Percentiles rank a stretch among this genome's conserved stretches.
phyloP scores from a whole-genome alignment of 1,140 invertebrate species.

The Eueides isabella region DNA sequence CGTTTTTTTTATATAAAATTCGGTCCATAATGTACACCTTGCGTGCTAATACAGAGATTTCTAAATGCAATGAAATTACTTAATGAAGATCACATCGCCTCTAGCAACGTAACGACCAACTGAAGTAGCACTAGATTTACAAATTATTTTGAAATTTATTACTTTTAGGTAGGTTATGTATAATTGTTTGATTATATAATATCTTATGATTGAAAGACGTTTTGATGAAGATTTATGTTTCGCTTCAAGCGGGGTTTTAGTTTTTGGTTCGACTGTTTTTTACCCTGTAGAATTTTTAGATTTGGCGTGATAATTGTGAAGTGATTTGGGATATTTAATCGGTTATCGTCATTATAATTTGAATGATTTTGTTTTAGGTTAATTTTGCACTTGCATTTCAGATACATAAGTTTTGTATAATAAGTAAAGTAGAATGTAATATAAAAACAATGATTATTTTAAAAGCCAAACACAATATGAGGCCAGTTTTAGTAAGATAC shows the following conservation, averaged over 20 bases:
- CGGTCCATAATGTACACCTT: neutral
- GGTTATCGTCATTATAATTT: neutral
- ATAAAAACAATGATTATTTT: no score
- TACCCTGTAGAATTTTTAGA: neutral
- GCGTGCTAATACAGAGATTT: constrained; percentile 16
- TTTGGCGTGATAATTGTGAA: constrained; percentile 15
- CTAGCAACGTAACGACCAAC: constrained; percentile 72
- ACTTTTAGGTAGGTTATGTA: constrained; percentile 53
- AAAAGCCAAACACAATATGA: no score
- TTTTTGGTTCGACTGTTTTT: constrained; percentile 15
- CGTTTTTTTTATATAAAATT: neutral
- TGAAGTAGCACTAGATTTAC: constrained; percentile 74
- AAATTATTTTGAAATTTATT: constrained; percentile 77
- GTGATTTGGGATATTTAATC: neutral
- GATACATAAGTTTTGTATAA: no score
- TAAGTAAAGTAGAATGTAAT: no score
- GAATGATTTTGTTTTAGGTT: neutral
- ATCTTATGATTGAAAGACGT: constrained; percentile 30
- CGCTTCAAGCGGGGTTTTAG: constrained; percentile 55
- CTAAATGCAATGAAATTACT: constrained; percentile 53
- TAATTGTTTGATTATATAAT: constrained; percentile 60
- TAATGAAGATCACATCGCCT: constrained; percentile 77
- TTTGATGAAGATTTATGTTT: constrained; percentile 72
- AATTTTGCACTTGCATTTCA: no score
- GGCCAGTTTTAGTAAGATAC: no score